These are phyloP conservation scores for Geotrupes spiniger DNA, from an alignment of 2,888 invertebrate genomes.

Conservation along the genomic window DNA sequence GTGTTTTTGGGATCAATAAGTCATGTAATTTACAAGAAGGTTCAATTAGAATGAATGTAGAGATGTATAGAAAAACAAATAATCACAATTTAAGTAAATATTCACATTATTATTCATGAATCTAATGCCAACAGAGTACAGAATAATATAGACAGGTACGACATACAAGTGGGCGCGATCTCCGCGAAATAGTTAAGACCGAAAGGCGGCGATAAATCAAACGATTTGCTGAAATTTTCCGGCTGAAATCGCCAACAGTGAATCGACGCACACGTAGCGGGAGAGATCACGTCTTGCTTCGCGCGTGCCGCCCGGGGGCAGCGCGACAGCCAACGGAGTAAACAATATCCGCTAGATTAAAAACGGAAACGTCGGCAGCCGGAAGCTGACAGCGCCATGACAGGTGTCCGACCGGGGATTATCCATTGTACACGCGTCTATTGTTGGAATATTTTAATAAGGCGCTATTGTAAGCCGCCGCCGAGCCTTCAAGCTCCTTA, in stretches of 20 bases:
- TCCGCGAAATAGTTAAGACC: conserved; percentile 30
- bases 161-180: neutral
- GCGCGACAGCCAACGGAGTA: conserved; percentile 41
- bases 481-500: conserved; percentile 1
- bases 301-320: conserved; percentile 36
- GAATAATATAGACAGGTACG: no score
- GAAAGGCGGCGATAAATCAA: conserved; percentile 38
- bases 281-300: conserved; percentile 38
- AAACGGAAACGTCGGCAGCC: conserved; percentile 45
- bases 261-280: conserved; percentile 37
- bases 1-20: no score
- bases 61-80: no score
- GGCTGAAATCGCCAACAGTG: conserved; percentile 35
- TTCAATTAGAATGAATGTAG: no score
- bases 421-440: conserved; percentile 18
- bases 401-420: conserved; percentile 39
- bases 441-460: conserved; percentile 7
- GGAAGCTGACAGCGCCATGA: conserved; percentile 42
- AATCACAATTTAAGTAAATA: no score
- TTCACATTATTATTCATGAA: no score
- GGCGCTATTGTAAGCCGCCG: conserved; percentile 3
- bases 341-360: conserved; percentile 48
- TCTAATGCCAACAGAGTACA: no score
- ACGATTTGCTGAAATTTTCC: conserved; percentile 41
- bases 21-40: no score